Evolutionary conservation across 2,113 vertebrate species (phyloP).

Genomic region (Nerophis ophidion): DNA sequence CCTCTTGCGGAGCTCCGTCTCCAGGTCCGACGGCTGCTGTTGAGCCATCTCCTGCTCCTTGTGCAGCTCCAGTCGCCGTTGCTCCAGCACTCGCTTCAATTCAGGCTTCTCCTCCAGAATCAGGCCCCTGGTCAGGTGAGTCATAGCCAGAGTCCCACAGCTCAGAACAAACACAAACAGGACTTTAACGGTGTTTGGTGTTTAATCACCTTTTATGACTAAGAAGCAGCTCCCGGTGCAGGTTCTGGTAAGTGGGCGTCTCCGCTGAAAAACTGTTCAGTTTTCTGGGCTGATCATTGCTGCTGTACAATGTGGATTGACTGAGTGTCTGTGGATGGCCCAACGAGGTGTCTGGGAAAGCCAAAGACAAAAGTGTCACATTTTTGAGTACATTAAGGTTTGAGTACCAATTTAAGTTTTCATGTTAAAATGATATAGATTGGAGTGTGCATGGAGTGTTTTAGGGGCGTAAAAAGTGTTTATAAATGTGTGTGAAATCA

Average conservation of each 20-base stretch:
- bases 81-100: conserved; percentile 70
- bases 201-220: conserved; percentile 70
- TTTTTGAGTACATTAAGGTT: background rate
- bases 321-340: conserved; percentile 9
- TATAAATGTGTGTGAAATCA: too few species aligned
- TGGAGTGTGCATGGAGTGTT: too few species aligned
- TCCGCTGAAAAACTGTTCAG: conserved; percentile 63
- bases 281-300: conserved; percentile 50
- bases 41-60: conserved; percentile 66
- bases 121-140: conserved; percentile 54
- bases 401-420: too few species aligned
- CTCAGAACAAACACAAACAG: background rate
- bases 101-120: conserved; percentile 70
- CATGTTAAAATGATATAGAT: too few species aligned
- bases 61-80: conserved; percentile 64
- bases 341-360: conserved; percentile 42
- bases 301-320: conserved; percentile 26
- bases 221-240: conserved; percentile 76
- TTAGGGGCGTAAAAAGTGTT: too few species aligned
- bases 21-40: conserved; percentile 65
- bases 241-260: conserved; percentile 56
- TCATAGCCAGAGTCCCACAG: conserved; percentile 14
- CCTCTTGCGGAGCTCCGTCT: conserved; percentile 73
- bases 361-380: conserved; percentile 1
- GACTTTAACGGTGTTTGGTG: background rate